Evolutionary conservation across 2,113 vertebrate species (phyloP).

Genomic region (Phalacrocorax pelagicus): DNA sequence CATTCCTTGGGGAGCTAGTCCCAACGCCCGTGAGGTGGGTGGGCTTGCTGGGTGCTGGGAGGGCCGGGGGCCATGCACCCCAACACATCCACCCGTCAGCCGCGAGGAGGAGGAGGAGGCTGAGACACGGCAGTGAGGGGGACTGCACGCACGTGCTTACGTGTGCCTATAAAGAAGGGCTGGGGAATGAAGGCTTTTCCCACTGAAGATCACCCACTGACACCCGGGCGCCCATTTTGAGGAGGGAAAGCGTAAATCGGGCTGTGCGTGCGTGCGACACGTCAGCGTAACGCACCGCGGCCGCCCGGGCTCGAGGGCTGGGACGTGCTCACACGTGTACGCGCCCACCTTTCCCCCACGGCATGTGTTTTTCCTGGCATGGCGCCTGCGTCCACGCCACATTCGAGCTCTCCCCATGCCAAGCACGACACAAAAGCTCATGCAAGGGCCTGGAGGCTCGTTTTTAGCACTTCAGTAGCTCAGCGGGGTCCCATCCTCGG

Average conservation of each 20-base stretch:
- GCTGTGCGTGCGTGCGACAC: fast-evolving
- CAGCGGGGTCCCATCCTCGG: not conserved
- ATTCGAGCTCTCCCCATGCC: not conserved
- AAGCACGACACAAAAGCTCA: not conserved
- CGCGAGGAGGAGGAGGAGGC: not conserved
- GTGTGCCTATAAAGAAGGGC: fast-evolving
- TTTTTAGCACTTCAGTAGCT: not conserved
- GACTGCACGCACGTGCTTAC: fast-evolving
- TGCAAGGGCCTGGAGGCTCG: not conserved
- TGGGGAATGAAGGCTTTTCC: fast-evolving
- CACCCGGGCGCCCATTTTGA: fast-evolving
- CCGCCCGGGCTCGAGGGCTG: fast-evolving
- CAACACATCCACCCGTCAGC: fast-evolving
- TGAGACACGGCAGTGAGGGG: fast-evolving
- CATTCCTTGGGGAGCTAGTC: not conserved
- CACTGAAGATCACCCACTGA: fast-evolving
- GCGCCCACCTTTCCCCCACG: not conserved
- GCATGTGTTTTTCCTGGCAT: not conserved
- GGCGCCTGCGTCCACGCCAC: fast-evolving
- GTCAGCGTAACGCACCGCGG: fast-evolving
- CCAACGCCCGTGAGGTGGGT: not conserved
- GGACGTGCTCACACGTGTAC: fast-evolving
- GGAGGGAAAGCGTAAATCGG: fast-evolving
- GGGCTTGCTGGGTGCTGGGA: not conserved
- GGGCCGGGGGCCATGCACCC: not conserved